Evolutionary conservation across 1,140 invertebrate species (phyloP).

Genomic region (Aleiodes sp.): DNA sequence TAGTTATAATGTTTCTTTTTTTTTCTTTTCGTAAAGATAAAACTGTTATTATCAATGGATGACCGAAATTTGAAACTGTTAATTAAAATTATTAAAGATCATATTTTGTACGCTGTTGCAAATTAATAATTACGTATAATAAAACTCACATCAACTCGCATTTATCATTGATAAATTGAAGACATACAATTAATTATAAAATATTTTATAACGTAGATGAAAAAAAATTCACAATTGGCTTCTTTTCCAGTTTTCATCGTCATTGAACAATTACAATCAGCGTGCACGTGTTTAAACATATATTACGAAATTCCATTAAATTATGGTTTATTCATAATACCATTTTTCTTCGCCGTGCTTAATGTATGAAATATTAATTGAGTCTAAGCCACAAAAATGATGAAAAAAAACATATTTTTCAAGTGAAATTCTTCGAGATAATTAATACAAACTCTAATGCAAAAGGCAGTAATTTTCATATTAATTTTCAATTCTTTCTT

Average conservation of each 20-base stretch:
- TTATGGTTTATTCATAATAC: no score
- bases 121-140: not conserved
- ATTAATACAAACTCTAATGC: not conserved
- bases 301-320: no score
- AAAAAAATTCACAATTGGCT: slow-evolving; percentile 23
- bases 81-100: no score
- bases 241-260: slow-evolving; percentile 17
- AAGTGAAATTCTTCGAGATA: no score
- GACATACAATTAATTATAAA: not conserved
- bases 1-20: no score
- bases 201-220: slow-evolving; percentile 26
- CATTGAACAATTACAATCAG: slow-evolving; percentile 30
- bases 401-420: no score
- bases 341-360: no score
- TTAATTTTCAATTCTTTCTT: not conserved
- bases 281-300: not conserved
- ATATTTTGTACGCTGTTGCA: not conserved
- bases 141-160: no score
- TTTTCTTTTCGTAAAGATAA: no score
- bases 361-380: no score
- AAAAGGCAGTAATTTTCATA: not conserved
- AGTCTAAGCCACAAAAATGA: no score
- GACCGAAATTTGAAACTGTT: not conserved
- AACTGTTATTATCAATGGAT: not conserved
- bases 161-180: no score